A percentile compares a stretch with the other conserved stretches of the same genome.
These are phyloP conservation scores for Delia radicum DNA, from an alignment of 1,140 invertebrate genomes.

Conservation along the genomic window DNA sequence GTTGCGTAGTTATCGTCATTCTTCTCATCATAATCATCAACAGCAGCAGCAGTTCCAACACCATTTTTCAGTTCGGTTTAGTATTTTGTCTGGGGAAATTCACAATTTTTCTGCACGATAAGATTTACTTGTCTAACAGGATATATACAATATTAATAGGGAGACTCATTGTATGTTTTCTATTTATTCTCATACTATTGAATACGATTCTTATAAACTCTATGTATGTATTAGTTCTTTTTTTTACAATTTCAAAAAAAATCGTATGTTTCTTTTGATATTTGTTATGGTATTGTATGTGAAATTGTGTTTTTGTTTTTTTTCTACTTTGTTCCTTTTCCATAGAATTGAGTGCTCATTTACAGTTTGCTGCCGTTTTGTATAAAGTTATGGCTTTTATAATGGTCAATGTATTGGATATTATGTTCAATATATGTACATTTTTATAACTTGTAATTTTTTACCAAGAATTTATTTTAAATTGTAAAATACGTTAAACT, in stretches of 20 bases:
- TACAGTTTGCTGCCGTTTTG: neutral
- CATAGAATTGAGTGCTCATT: neutral
- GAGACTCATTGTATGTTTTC: neutral
- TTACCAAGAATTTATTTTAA: too few relatives aligned
- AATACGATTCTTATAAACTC: neutral
- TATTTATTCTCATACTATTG: slow-evolving; percentile 1
- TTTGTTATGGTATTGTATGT: too few relatives aligned
- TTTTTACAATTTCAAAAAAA: neutral
- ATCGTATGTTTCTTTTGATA: neutral
- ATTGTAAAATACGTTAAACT: too few relatives aligned
- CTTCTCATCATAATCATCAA: neutral
- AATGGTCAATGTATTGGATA: slow-evolving; percentile 15
- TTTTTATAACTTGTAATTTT: slow-evolving; percentile 18
- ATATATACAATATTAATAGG: neutral
- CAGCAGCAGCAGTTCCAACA: neutral
- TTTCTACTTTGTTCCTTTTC: too few relatives aligned
- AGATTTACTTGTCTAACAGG: slow-evolving; percentile 28
- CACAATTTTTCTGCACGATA: slow-evolving; percentile 28
- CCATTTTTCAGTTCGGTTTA: too few relatives aligned
- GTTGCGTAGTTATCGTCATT: neutral
- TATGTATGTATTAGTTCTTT: too few relatives aligned
- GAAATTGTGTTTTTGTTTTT: too few relatives aligned
- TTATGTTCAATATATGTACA: slow-evolving; percentile 8
- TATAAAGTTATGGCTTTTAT: neutral
- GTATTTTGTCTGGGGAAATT: slow-evolving; percentile 28